Conservation (phyloP, 2,113 vertebrate genomes). For the Lipotes vexillifer region DNA sequence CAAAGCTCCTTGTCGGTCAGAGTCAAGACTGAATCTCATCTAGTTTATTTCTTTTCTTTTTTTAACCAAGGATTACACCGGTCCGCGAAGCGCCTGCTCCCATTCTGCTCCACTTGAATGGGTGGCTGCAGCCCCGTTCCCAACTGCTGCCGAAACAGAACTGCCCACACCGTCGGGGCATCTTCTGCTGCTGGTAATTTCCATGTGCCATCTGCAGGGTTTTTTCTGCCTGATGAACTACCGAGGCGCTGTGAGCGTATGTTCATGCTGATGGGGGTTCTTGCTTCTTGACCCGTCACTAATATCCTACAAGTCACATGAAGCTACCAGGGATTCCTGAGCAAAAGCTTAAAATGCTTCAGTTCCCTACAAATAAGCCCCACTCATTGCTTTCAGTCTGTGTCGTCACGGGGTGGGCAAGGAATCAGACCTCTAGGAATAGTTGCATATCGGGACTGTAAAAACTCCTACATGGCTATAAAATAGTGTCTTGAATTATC, state of each 20-base stretch:
- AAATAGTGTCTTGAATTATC: slow-evolving; percentile 72
- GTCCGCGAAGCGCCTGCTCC: neutral
- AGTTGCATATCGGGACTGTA: slow-evolving; percentile 39
- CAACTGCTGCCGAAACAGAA: slow-evolving; percentile 52
- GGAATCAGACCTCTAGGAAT: slow-evolving; percentile 63
- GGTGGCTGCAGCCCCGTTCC: slow-evolving; percentile 40
- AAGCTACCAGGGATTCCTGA: slow-evolving; percentile 69
- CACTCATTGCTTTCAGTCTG: slow-evolving; percentile 67
- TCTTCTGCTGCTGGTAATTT: slow-evolving; percentile 52
- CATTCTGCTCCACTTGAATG: slow-evolving; percentile 32
- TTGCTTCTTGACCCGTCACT: slow-evolving; percentile 77
- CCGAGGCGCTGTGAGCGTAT: slow-evolving; percentile 58
- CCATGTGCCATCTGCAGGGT: slow-evolving; percentile 46
- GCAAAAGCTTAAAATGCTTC: slow-evolving; percentile 67
- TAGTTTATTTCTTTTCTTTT: neutral
- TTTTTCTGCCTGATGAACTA: slow-evolving; percentile 66
- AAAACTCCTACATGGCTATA: slow-evolving; percentile 58
- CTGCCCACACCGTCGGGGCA: neutral
- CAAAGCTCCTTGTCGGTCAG: neutral
- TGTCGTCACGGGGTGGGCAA: slow-evolving; percentile 56
- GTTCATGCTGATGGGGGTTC: slow-evolving; percentile 65
- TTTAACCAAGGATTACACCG: neutral
- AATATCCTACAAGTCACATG: slow-evolving; percentile 73
- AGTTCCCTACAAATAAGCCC: slow-evolving; percentile 75
- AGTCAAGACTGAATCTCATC: neutral